Conservation (phyloP, 2,797 vertebrate genomes). For the Esox lucius region DNA sequence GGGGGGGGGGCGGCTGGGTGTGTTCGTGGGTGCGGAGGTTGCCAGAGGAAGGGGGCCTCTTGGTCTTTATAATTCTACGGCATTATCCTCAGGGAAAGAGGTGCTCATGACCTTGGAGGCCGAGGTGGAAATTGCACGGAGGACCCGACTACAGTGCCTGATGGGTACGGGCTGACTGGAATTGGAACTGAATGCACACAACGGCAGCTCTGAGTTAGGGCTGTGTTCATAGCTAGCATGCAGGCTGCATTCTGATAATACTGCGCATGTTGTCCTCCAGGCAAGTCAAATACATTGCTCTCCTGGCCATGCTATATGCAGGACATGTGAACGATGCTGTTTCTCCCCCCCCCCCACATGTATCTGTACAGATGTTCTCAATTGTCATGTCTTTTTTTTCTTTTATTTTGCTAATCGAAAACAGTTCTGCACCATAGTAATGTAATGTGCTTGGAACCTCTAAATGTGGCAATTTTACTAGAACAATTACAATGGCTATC, state of each 20-base stretch:
- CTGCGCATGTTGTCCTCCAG: neutral
- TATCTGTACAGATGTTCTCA: neutral
- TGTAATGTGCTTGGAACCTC: no score
- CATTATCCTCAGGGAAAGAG: conserved; percentile 33
- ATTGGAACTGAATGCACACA: conserved; percentile 19
- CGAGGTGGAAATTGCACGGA: conserved; percentile 57
- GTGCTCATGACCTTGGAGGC: conserved; percentile 49
- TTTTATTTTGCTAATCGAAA: neutral
- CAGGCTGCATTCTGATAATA: neutral
- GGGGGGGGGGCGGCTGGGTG: conserved; percentile 20
- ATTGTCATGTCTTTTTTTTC: neutral
- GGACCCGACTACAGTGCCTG: conserved; percentile 27
- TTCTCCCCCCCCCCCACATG: neutral
- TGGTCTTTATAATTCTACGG: conserved; percentile 60
- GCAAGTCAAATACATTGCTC: neutral
- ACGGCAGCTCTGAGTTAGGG: neutral
- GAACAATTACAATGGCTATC: no score
- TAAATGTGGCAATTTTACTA: no score
- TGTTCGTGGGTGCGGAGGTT: conserved; percentile 14
- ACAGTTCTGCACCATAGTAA: neutral
- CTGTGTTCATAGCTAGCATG: neutral
- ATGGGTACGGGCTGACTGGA: conserved; percentile 19
- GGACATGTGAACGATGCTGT: neutral
- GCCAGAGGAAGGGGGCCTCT: conserved; percentile 23
- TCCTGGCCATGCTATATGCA: neutral